Percentiles rank a stretch among this genome's conserved stretches.
Conservation (phyloP, 2,888 invertebrate species). For the Brachyopa scutellaris region DNA sequence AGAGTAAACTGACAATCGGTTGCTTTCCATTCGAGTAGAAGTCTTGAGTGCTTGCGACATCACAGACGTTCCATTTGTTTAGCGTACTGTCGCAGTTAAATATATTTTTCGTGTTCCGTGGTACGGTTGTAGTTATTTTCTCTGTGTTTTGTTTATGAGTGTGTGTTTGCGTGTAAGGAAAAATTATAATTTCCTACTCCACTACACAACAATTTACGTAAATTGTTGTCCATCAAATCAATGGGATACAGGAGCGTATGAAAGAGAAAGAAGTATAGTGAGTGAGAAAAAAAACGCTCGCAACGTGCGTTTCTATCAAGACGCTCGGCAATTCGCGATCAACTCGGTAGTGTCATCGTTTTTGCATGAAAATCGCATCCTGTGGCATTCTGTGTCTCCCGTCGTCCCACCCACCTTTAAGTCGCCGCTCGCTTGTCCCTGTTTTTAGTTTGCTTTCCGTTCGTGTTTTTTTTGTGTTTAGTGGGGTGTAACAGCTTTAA, state of each 20-base stretch:
- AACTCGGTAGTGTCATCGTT: slow-evolving; percentile 21
- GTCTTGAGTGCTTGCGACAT: slow-evolving; percentile 68
- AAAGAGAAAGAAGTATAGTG: slow-evolving; percentile 12
- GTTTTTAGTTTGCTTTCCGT: slow-evolving; percentile 20
- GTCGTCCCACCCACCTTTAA: slow-evolving; percentile 14
- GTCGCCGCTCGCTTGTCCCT: slow-evolving; percentile 30
- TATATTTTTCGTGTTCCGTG: slow-evolving; percentile 61
- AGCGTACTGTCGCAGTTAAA: slow-evolving; percentile 37
- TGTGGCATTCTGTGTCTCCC: slow-evolving; percentile 20
- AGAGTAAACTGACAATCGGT: slow-evolving; percentile 37
- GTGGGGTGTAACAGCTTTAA: slow-evolving; percentile 68
- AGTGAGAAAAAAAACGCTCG: slow-evolving; percentile 5
- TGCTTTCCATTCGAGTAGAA: slow-evolving; percentile 71
- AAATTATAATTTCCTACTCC: slow-evolving; percentile 5
- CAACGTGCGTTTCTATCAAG: neutral
- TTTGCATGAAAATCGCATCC: slow-evolving; percentile 54
- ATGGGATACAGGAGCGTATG: slow-evolving; percentile 44
- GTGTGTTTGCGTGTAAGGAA: slow-evolving; percentile 29
- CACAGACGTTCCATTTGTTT: slow-evolving; percentile 40
- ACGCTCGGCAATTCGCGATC: slow-evolving; percentile 20
- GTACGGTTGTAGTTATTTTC: slow-evolving; percentile 45
- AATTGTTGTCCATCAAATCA: slow-evolving; percentile 34
- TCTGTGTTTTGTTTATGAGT: slow-evolving; percentile 34
- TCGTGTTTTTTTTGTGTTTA: slow-evolving; percentile 29
- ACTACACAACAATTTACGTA: slow-evolving; percentile 16